Conservation (phyloP, 2,113 vertebrate genomes). For the Chamaetylas fuelleborni region DNA sequence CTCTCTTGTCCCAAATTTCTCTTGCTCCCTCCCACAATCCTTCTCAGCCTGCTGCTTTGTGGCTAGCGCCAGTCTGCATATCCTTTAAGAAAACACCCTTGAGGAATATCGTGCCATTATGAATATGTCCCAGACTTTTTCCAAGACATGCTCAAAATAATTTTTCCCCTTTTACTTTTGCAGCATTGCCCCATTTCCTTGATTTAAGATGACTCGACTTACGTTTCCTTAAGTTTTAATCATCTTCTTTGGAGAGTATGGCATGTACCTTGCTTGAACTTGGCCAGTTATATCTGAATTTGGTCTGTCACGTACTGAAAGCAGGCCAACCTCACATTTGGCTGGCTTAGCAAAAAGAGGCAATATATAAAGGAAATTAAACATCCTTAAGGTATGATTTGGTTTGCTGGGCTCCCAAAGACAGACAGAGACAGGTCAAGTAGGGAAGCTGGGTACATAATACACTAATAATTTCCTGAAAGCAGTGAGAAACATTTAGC, state of each 20-base stretch:
- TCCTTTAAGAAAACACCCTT: constrained; percentile 44
- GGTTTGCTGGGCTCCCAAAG: constrained; percentile 51
- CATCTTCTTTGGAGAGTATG: neutral
- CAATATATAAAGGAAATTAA: constrained; percentile 39
- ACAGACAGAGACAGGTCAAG: constrained; percentile 56
- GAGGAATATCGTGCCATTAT: constrained; percentile 19
- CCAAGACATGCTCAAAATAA: constrained; percentile 7
- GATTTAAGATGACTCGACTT: constrained; percentile 60
- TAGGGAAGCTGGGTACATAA: constrained; percentile 36
- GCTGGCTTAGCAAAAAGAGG: neutral
- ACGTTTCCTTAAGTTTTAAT: constrained; percentile 17
- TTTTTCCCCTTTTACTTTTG: constrained; percentile 14
- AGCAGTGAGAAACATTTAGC: constrained; percentile 23
- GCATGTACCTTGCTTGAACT: constrained; percentile 55
- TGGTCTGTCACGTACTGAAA: constrained; percentile 34
- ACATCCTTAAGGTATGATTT: constrained; percentile 44
- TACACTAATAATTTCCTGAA: constrained; percentile 59
- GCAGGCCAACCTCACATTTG: neutral
- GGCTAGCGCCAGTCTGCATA: constrained; percentile 5
- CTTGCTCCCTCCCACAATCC: neutral
- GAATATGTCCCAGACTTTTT: constrained; percentile 36
- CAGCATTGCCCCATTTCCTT: constrained; percentile 25
- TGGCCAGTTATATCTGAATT: constrained; percentile 38
- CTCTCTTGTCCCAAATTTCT: constrained; percentile 35
- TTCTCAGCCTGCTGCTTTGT: neutral